Conservation (phyloP, 2,797 vertebrate genomes). For the Myioborus melanocephalus region DNA sequence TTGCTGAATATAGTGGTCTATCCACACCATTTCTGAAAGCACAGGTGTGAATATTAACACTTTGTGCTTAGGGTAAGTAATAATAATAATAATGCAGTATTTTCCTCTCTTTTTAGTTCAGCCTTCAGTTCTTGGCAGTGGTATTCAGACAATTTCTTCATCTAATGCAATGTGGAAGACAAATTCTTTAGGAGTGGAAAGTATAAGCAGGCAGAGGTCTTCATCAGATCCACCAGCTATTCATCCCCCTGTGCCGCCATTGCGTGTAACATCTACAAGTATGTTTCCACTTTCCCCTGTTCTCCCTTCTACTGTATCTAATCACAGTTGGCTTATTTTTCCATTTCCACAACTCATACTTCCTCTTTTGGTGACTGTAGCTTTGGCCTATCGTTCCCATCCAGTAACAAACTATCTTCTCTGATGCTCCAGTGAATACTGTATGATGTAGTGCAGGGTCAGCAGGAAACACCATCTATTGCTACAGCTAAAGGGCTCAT, state of each 20-base stretch:
- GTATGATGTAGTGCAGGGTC: background rate
- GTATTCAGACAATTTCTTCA: constrained; percentile 82
- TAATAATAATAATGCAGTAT: constrained; percentile 74
- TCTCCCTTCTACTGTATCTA: constrained; percentile 64
- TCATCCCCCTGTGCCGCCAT: constrained; percentile 89
- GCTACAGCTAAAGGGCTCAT: background rate
- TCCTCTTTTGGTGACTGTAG: constrained; percentile 46
- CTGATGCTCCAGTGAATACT: background rate
- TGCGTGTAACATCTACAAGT: constrained; percentile 94
- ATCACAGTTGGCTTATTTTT: constrained; percentile 62
- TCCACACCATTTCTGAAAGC: background rate
- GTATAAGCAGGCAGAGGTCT: constrained; percentile 89
- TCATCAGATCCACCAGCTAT: constrained; percentile 98
- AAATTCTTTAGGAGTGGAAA: constrained; percentile 84
- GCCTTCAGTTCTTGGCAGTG: constrained; percentile 80
- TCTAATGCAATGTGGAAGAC: constrained; percentile 88
- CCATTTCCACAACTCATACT: constrained; percentile 68
- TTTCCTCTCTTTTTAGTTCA: constrained; percentile 85
- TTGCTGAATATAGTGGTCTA: background rate
- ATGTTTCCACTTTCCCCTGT: constrained; percentile 72
- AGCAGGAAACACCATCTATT: background rate
- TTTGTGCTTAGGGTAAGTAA: constrained; percentile 34
- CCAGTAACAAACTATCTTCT: constrained; percentile 5
- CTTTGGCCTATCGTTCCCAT: constrained; percentile 37
- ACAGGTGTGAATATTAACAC: background rate